Evolutionary conservation across 2,113 vertebrate genomes (phyloP).

Genomic region (Peromyscus californicus): DNA sequence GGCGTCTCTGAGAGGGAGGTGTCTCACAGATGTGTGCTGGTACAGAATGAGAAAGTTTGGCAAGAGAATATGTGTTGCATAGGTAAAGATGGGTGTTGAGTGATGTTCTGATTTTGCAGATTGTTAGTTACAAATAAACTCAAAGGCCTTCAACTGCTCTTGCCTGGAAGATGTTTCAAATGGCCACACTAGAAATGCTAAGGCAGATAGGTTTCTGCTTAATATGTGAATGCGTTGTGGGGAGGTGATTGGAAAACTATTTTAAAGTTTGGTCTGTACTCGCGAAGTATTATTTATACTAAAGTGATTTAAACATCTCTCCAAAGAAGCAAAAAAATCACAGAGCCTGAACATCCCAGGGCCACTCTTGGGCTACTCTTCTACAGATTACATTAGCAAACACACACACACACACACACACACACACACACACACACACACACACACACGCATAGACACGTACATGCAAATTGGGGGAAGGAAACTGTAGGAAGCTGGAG

Average conservation of each 20-base stretch:
- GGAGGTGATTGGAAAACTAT: background rate
- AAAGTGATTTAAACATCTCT: background rate
- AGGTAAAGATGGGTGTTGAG: background rate
- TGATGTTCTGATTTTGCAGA: background rate
- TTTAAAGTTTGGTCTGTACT: constrained; percentile 11
- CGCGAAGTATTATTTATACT: background rate
- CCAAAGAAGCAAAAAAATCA: constrained; percentile 1
- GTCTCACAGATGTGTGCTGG: too few species aligned
- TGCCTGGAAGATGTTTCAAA: background rate
- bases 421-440: too few species aligned
- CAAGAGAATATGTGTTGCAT: background rate
- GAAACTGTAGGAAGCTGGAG: background rate
- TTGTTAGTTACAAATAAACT: background rate
- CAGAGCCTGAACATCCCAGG: background rate
- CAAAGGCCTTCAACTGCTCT: background rate
- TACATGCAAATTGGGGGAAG: background rate
- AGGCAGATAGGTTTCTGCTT: background rate
- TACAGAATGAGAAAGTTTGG: background rate
- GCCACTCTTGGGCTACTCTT: background rate
- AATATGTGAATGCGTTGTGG: background rate
- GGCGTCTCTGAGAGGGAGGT: background rate
- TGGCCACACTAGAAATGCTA: background rate
- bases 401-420: too few species aligned
- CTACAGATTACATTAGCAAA: background rate
- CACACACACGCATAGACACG: too few species aligned